A percentile compares a stretch with the other conserved stretches of the same genome.
These are phyloP conservation scores for Neopelma chrysocephalum DNA, from an alignment of 2,797 vertebrate genomes.

Conservation along the genomic window DNA sequence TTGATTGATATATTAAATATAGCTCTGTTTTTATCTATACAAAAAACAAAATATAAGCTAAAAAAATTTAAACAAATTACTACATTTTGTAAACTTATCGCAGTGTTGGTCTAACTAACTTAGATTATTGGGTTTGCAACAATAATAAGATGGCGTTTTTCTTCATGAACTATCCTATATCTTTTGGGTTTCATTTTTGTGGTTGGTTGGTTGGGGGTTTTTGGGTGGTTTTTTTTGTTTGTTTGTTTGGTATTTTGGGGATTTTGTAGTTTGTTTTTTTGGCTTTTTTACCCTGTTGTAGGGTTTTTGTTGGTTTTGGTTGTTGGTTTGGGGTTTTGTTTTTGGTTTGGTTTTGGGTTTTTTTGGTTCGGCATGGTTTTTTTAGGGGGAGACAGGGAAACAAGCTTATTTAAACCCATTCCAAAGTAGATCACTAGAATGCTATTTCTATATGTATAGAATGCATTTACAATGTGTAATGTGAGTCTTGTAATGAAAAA, in stretches of 20 bases:
- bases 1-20: background rate
- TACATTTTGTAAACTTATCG: background rate
- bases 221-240: background rate
- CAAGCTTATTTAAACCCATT: background rate
- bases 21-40: background rate
- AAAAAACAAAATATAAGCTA: background rate
- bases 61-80: background rate
- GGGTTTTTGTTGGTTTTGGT: too few relatives aligned
- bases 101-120: background rate
- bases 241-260: background rate
- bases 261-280: background rate
- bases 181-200: background rate
- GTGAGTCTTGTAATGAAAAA: background rate
- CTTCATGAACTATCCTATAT: background rate
- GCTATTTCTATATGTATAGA: background rate
- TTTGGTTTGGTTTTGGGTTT: background rate
- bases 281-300: background rate
- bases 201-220: background rate
- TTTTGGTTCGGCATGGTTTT: background rate
- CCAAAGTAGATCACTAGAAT: background rate
- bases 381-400: background rate
- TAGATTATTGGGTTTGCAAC: background rate
- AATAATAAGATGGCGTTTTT: background rate
- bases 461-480: background rate
- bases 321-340: background rate